Evolutionary conservation across 2,888 invertebrate genomes (phyloP).

Genomic region (Plagodis dolabraria): DNA sequence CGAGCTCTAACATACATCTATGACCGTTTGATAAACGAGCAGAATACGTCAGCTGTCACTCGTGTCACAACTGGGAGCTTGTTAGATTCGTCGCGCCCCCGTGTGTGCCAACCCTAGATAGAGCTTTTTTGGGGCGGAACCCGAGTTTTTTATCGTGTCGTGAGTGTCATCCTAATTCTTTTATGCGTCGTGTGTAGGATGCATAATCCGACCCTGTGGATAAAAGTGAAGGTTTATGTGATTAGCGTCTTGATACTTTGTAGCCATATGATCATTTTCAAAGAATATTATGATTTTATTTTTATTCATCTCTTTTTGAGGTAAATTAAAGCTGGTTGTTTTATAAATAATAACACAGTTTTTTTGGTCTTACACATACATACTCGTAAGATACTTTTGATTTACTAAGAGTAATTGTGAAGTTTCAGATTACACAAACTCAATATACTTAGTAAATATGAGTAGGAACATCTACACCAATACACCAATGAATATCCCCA

Average conservation of each 20-base stretch:
- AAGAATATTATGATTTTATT: too few relatives aligned
- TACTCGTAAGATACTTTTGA: too few relatives aligned
- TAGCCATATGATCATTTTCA: too few relatives aligned
- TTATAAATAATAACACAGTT: too few relatives aligned
- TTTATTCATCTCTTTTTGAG: too few relatives aligned
- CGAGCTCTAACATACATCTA: conserved; percentile 66
- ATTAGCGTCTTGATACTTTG: conserved; percentile 7
- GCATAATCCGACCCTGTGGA: conserved; percentile 39
- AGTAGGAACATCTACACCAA: too few relatives aligned
- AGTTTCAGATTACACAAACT: too few relatives aligned
- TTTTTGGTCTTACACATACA: too few relatives aligned
- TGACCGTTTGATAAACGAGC: conserved; percentile 77
- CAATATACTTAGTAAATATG: too few relatives aligned
- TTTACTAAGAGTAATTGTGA: too few relatives aligned
- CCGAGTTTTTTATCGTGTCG: conserved; percentile 65
- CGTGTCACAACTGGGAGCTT: conserved; percentile 81
- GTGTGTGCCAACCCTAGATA: conserved; percentile 70
- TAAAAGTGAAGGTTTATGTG: conserved; percentile 24
- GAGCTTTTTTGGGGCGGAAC: conserved; percentile 70
- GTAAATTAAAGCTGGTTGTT: too few relatives aligned
- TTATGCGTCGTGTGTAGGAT: conserved; percentile 53
- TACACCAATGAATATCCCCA: too few relatives aligned
- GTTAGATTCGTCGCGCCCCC: conserved; percentile 76
- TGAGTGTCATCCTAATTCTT: conserved; percentile 64
- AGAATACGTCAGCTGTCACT: conserved; percentile 81